Evolutionary conservation across 2,113 vertebrate genomes (phyloP).

Genomic region (Lepus americanus): DNA sequence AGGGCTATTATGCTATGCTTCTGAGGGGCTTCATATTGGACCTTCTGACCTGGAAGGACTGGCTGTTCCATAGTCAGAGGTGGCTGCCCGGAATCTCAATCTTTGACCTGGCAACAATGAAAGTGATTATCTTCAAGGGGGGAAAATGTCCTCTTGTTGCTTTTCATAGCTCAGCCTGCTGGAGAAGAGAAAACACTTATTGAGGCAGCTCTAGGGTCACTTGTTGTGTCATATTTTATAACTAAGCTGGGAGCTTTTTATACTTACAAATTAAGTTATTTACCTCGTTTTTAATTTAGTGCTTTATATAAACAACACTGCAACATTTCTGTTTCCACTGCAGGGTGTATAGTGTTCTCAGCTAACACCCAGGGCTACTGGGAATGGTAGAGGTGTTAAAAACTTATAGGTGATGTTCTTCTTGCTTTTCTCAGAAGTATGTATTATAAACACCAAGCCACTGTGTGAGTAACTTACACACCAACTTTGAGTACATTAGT

Average conservation of each 20-base stretch:
- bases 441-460: neutral
- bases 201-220: conserved; percentile 65
- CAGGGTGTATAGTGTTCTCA: neutral
- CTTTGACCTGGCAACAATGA: conserved; percentile 84
- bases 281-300: conserved; percentile 74
- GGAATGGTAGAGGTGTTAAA: neutral
- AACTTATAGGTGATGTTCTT: neutral
- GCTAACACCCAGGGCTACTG: neutral
- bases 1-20: conserved; percentile 86
- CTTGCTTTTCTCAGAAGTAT: neutral
- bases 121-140: conserved; percentile 85
- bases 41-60: conserved; percentile 86
- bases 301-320: neutral
- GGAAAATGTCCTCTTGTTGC: conserved; percentile 72
- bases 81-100: conserved; percentile 80
- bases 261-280: conserved; percentile 74
- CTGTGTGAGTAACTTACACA: neutral
- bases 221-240: conserved; percentile 74
- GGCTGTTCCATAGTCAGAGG: conserved; percentile 84
- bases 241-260: conserved; percentile 70
- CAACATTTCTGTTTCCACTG: neutral
- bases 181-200: conserved; percentile 78
- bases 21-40: conserved; percentile 82
- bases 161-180: conserved; percentile 80
- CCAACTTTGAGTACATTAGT: neutral